Conservation (phyloP, 2,888 invertebrate species). For the Eupithecia abbreviata region DNA sequence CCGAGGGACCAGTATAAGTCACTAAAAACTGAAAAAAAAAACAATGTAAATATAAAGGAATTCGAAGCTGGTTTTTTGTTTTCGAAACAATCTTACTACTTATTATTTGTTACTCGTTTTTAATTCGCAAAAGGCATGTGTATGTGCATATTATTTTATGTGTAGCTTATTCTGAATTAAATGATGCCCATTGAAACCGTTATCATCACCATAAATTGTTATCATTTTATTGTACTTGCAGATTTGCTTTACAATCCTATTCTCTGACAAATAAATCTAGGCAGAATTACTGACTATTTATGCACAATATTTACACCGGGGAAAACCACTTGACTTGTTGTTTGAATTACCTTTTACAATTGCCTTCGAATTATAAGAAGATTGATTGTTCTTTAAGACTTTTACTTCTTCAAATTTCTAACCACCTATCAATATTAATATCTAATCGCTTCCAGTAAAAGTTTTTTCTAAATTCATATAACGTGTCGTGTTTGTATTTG, state of each 20-base stretch:
- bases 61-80: too few species aligned
- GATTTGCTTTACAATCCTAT: constrained; percentile 38
- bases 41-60: too few species aligned
- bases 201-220: constrained; percentile 22
- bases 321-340: constrained; percentile 33
- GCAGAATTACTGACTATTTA: constrained; percentile 32
- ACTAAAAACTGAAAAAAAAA: too few species aligned
- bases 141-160: background rate
- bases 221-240: constrained; percentile 35
- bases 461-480: background rate
- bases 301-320: constrained; percentile 28
- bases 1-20: too few species aligned
- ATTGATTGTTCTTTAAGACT: background rate
- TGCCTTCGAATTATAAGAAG: background rate
- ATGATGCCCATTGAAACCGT: constrained; percentile 23
- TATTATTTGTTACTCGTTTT: too few species aligned
- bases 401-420: background rate
- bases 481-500: too few species aligned
- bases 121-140: background rate
- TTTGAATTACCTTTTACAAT: constrained; percentile 7
- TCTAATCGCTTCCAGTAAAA: background rate
- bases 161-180: background rate
- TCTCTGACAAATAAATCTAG: constrained; percentile 36
- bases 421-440: background rate
- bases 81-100: too few species aligned